Evolutionary conservation across 2,888 invertebrate genomes (phyloP), one percentile per base, ranked within the genome.

Genomic region (Keiferia lycopersicella): DNA sequence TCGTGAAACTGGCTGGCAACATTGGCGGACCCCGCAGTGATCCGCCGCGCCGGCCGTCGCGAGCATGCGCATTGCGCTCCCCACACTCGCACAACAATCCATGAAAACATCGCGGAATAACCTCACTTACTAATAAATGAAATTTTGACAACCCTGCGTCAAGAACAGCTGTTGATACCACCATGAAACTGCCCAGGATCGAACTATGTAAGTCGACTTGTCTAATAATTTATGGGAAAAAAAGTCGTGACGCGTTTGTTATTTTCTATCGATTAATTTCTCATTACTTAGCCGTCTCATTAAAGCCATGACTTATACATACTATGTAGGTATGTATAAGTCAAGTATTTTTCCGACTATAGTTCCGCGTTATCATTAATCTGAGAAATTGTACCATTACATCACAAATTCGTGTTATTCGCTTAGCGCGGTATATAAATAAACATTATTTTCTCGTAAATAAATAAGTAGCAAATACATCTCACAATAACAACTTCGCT

Each of bases 151-250:
- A 51, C 51, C 22, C 2, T 20, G 20, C 18, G 18, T 8, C 8
- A 10, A 2, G 8, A 16, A 50, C 6, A 50, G 11, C 48, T 50
- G 20, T n/a, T 20, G 20, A 18, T 16, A 18, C 34, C 12, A 45
- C 67, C 67, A 88, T 88, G 88, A 88, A 84, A 76, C 77, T 86
- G 72, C 84, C 83, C 78, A 87, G 84, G 81, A 80, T 86, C 73
- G 86, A 87, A 75, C 71, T 84, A 62, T 76, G 86, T 87, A 76
- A 87, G 86, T 85, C 66, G 1, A 53, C 16, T 53, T 6, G n/a
- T 18, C 20, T 26, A 26, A 12, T 26, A 26, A 53, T 11, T 14
- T 12, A 2, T 7, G 1, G 50, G 10, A 20, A 50, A 50, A 50
- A 14, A 50, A 12, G 39, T 41, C 41, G 14, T 41, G 41, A 18